phyloP scores from a whole-genome alignment of 2,888 invertebrate species.

The Balanococcus diminutus region DNA sequence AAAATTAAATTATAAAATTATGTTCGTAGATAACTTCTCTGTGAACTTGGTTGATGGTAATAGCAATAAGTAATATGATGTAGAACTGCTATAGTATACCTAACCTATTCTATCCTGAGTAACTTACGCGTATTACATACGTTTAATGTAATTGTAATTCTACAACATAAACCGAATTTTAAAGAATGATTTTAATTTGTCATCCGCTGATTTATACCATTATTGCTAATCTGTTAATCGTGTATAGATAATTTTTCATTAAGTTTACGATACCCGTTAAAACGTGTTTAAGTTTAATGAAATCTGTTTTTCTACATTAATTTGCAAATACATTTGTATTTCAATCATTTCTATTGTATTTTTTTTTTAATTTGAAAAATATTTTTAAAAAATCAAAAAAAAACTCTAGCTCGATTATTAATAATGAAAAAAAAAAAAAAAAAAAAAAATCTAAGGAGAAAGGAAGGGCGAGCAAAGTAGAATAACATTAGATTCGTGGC shows the following conservation, averaged over 20 bases:
- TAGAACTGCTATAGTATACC: not conserved
- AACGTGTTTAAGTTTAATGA: not conserved
- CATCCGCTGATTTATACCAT: not conserved
- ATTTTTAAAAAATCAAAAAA: too few relatives aligned
- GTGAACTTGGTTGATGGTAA: not conserved
- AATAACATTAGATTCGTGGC: too few relatives aligned
- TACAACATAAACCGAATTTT: not conserved
- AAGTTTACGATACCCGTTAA: not conserved
- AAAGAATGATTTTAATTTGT: not conserved
- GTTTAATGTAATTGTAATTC: not conserved
- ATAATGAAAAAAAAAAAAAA: too few relatives aligned
- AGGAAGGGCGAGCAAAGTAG: too few relatives aligned
- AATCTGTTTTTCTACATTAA: slow-evolving; percentile 11
- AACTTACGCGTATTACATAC: not conserved
- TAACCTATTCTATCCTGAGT: not conserved
- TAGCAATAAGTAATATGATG: too few relatives aligned
- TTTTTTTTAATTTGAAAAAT: not conserved
- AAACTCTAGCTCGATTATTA: too few relatives aligned
- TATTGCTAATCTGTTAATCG: slow-evolving; percentile 4
- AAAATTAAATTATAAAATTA: not conserved
- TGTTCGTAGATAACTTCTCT: not conserved
- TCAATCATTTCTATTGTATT: not conserved
- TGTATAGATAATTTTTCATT: not conserved
- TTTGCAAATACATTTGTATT: not conserved
- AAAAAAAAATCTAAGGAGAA: too few relatives aligned